phyloP scores from a whole-genome alignment of 2,888 invertebrate genomes.

The Drosophila kuntzei region DNA sequence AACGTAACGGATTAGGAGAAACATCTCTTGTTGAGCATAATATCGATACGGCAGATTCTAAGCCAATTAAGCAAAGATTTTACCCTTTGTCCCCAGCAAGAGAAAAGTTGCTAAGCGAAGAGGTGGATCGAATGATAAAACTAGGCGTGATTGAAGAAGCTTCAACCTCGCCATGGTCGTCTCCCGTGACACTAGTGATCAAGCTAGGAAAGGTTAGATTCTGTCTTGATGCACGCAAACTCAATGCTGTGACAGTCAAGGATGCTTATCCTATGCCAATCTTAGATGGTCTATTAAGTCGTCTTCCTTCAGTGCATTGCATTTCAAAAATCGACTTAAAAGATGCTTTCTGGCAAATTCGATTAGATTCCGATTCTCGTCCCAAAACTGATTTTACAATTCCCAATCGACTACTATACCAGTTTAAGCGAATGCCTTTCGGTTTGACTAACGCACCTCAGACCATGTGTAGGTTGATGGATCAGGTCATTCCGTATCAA shows the following conservation, averaged over 20 bases:
- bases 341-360: too few species aligned
- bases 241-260: too few species aligned
- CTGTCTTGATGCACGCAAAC: too few species aligned
- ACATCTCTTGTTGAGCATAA: not conserved
- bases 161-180: not conserved
- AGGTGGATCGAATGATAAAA: too few species aligned
- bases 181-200: not conserved
- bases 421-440: conserved; percentile 6
- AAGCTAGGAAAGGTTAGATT: not conserved
- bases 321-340: too few species aligned
- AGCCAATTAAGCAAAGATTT: conserved; percentile 1
- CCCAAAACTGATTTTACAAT: conserved; percentile 9
- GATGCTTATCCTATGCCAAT: too few species aligned
- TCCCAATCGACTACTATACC: conserved; percentile 4
- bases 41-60: conserved; percentile 1
- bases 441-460: too few species aligned
- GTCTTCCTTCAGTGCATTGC: too few species aligned
- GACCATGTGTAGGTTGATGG: conserved; percentile 13
- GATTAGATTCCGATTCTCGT: too few species aligned
- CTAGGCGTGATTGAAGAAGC: not conserved
- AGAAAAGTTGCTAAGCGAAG: too few species aligned
- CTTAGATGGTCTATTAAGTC: too few species aligned
- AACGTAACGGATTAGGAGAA: not conserved
- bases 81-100: too few species aligned
- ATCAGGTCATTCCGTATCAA: conserved; percentile 3